Percentiles rank a stretch among this genome's conserved stretches.
Conservation (phyloP, 2,797 vertebrate genomes). For the Chiroxiphia lanceolata region DNA sequence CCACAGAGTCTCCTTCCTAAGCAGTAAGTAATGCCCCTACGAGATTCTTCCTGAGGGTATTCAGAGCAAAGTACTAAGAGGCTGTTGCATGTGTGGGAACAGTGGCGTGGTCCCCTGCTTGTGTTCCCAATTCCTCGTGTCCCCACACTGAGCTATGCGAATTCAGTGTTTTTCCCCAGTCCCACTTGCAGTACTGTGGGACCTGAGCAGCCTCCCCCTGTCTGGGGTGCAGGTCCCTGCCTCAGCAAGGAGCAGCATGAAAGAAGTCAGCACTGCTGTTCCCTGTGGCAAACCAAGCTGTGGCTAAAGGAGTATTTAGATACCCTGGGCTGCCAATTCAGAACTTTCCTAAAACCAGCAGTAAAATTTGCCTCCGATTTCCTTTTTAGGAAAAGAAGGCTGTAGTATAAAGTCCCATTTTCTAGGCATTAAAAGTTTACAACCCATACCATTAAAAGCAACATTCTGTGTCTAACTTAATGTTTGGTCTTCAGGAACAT, state of each 20-base stretch:
- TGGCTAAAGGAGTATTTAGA: conserved; percentile 47
- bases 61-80: neutral
- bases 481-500: conserved; percentile 48
- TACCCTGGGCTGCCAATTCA: conserved; percentile 47
- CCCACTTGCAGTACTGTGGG: neutral
- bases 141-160: neutral
- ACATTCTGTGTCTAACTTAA: conserved; percentile 38
- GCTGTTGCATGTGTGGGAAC: neutral
- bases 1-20: neutral
- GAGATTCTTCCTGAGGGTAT: neutral
- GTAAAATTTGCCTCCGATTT: conserved; percentile 36
- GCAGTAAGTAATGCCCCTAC: neutral
- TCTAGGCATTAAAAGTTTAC: conserved; percentile 49
- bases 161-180: neutral
- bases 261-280: conserved; percentile 3
- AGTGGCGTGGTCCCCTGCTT: neutral
- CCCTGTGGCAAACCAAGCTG: conserved; percentile 4
- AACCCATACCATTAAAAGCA: neutral
- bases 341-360: conserved; percentile 43
- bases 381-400: conserved; percentile 64
- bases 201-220: neutral
- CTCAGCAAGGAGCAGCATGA: neutral
- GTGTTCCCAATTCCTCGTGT: neutral
- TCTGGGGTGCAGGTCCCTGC: neutral
- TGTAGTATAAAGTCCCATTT: conserved; percentile 28